Evolutionary conservation across 2,797 vertebrate species (phyloP).

Genomic region (Argentina silus): DNA sequence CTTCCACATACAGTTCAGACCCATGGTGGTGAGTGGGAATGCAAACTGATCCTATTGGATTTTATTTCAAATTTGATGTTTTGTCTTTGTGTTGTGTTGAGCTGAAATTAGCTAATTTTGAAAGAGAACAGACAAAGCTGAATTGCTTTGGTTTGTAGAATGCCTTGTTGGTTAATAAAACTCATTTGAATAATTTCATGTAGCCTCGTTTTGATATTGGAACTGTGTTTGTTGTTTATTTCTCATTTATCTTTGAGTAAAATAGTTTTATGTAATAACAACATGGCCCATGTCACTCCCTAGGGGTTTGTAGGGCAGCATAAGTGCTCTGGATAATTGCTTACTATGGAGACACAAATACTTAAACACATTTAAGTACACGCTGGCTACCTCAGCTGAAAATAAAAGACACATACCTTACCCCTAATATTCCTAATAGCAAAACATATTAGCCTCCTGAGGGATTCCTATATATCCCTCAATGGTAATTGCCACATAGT

Average conservation of each 20-base stretch:
- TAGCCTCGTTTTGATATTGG: no score
- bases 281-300: background rate
- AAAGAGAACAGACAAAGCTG: background rate
- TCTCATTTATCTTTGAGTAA: no score
- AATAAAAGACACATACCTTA: background rate
- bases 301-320: background rate
- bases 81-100: background rate
- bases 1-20: slow-evolving; percentile 80
- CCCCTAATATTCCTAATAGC: background rate
- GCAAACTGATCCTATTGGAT: background rate
- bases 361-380: background rate
- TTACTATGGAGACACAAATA: background rate
- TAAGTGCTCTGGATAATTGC: background rate
- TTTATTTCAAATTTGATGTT: background rate
- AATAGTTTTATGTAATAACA: background rate
- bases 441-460: slow-evolving; percentile 11
- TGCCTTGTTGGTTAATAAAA: background rate
- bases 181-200: no score
- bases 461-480: background rate
- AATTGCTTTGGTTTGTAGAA: background rate
- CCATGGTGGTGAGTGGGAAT: slow-evolving; percentile 74
- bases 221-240: no score
- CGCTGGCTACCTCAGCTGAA: background rate
- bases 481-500: slow-evolving; percentile 7
- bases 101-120: background rate